Evolutionary conservation across 2,888 invertebrate genomes (phyloP).

Genomic region (Lasioglossum oenotherae): DNA sequence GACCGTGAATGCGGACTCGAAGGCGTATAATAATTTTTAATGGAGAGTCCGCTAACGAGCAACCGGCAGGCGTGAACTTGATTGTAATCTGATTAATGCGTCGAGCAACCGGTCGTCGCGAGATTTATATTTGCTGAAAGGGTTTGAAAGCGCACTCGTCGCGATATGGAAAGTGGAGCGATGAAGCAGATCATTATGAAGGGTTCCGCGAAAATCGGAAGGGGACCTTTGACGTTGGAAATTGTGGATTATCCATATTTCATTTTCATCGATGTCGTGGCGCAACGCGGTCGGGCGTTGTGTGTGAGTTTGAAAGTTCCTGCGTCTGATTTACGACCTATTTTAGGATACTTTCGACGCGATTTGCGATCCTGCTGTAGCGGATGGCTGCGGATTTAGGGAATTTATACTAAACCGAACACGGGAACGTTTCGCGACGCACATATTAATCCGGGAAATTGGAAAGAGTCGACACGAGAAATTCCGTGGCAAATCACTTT

Average conservation of each 20-base stretch:
- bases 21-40: neutral
- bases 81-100: slow-evolving; percentile 35
- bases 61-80: slow-evolving; percentile 11
- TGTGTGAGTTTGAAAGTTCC: neutral
- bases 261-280: slow-evolving; percentile 1
- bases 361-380: neutral
- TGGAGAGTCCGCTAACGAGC: neutral
- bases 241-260: slow-evolving; percentile 18
- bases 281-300: neutral
- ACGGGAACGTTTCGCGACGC: neutral
- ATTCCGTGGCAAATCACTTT: neutral
- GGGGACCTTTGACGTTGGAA: slow-evolving; percentile 6
- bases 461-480: neutral
- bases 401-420: neutral
- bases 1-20: neutral
- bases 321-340: neutral
- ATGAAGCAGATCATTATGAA: slow-evolving; percentile 24
- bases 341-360: neutral
- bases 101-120: neutral
- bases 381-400: no score
- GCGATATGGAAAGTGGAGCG: slow-evolving; percentile 31
- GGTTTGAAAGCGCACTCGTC: slow-evolving; percentile 2
- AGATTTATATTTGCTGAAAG: slow-evolving; percentile 31
- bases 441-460: neutral
- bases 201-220: neutral